Conservation (phyloP, 2,888 invertebrate genomes). For the Escarpia spicata region DNA sequence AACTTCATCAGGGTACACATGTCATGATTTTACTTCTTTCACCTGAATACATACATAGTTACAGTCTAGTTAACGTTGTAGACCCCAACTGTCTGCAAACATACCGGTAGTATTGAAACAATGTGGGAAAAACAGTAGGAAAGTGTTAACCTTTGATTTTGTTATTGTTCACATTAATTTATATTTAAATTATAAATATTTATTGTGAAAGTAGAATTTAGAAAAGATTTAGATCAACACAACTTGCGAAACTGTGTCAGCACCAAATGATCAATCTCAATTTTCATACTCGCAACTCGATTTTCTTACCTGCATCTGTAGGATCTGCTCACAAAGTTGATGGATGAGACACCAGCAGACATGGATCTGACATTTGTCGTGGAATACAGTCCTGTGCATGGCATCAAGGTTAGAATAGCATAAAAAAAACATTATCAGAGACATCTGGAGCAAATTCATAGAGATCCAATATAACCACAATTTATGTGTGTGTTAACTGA, state of each 20-base stretch:
- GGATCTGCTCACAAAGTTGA: slow-evolving; percentile 55
- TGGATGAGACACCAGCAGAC: slow-evolving; percentile 54
- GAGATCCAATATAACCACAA: not conserved
- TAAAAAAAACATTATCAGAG: not conserved
- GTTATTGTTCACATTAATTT: too few species aligned
- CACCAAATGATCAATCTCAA: not conserved
- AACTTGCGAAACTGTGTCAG: too few species aligned
- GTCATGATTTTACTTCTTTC: not conserved
- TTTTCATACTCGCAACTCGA: not conserved
- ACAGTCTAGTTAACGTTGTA: too few species aligned
- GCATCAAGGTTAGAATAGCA: slow-evolving; percentile 45
- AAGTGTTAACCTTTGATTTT: too few species aligned
- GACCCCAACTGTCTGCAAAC: too few species aligned
- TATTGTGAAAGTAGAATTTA: too few species aligned
- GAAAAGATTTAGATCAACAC: too few species aligned
- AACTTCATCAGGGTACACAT: slow-evolving; percentile 55
- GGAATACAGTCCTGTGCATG: slow-evolving; percentile 57
- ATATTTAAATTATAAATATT: too few species aligned
- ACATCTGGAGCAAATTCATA: not conserved
- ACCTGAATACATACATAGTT: too few species aligned
- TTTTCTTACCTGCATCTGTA: slow-evolving; percentile 39
- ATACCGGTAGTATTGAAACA: too few species aligned
- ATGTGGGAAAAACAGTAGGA: too few species aligned
- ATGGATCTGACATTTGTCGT: slow-evolving; percentile 58
- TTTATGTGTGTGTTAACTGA: not conserved